Evolutionary conservation across 2,888 invertebrate species (phyloP).

Genomic region (Apeira syringaria): DNA sequence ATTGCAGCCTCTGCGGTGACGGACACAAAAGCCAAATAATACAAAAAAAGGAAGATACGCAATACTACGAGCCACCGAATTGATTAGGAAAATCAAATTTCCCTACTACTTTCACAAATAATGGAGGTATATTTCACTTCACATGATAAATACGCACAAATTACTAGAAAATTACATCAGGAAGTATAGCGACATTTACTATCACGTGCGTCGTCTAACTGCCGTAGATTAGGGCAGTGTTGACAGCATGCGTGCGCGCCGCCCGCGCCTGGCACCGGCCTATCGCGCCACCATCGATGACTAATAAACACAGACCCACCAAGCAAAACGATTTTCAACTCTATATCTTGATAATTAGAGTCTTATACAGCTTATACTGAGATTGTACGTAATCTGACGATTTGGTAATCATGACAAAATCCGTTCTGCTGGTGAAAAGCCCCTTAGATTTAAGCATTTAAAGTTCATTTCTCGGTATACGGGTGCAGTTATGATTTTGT

Average conservation of each 20-base stretch:
- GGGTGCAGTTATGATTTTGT: conserved; percentile 31
- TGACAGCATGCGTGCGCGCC: conserved; percentile 82
- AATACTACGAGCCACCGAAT: too few relatives aligned
- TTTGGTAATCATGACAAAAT: conserved; percentile 56
- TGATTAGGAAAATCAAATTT: too few relatives aligned
- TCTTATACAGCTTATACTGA: conserved; percentile 11
- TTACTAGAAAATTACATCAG: conserved; percentile 76
- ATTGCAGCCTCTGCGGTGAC: too few relatives aligned
- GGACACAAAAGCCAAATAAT: too few relatives aligned
- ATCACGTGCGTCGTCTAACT: conserved; percentile 81
- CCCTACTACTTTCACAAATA: conserved; percentile 25
- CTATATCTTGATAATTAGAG: conserved; percentile 15
- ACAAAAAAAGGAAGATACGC: too few relatives aligned
- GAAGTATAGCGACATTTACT: conserved; percentile 76
- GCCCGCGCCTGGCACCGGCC: conserved; percentile 73
- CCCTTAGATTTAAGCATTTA: conserved; percentile 45
- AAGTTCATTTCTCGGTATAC: conserved; percentile 40
- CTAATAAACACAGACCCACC: conserved; percentile 65
- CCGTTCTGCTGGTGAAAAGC: conserved; percentile 39
- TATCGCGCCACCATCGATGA: conserved; percentile 83
- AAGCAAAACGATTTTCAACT: conserved; percentile 36
- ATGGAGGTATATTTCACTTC: conserved; percentile 68
- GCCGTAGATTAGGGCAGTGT: conserved; percentile 82
- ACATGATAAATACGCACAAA: conserved; percentile 82
- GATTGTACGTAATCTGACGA: conserved; percentile 39